phyloP scores from a whole-genome alignment of 2,888 invertebrate genomes.

The Eupithecia abbreviata region DNA sequence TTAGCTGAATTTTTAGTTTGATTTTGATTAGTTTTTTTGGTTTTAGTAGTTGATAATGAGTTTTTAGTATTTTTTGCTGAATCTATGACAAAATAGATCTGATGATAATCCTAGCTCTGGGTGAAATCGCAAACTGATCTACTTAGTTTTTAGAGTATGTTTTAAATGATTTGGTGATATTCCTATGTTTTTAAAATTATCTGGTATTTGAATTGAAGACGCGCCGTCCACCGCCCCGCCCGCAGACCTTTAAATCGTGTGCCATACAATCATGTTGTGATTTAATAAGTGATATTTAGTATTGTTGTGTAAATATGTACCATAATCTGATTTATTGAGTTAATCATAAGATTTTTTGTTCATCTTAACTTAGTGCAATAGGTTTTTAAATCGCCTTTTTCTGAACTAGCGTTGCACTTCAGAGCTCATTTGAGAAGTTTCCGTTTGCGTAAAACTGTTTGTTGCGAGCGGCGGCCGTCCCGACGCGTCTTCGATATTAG shows the following conservation, averaged over 20 bases:
- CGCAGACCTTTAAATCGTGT: slow-evolving; percentile 73
- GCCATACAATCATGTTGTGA: slow-evolving; percentile 84
- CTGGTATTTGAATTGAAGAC: slow-evolving; percentile 72
- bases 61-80: slow-evolving; percentile 82
- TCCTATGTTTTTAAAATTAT: slow-evolving; percentile 63
- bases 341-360: slow-evolving; percentile 69
- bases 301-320: slow-evolving; percentile 83
- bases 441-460: slow-evolving; percentile 42
- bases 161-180: slow-evolving; percentile 75
- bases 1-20: slow-evolving; percentile 82
- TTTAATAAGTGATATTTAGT: slow-evolving; percentile 83
- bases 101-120: slow-evolving; percentile 64
- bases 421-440: slow-evolving; percentile 39
- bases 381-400: slow-evolving; percentile 37
- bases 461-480: slow-evolving; percentile 45
- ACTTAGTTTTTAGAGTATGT: slow-evolving; percentile 71
- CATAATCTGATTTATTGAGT: slow-evolving; percentile 75
- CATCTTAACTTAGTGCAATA: slow-evolving; percentile 59
- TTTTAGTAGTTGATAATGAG: slow-evolving; percentile 79
- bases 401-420: slow-evolving; percentile 36
- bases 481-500: slow-evolving; percentile 79
- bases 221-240: slow-evolving; percentile 60
- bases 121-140: slow-evolving; percentile 71
- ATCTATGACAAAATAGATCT: slow-evolving; percentile 86
- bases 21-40: slow-evolving; percentile 73